These are phyloP conservation scores for Uropetala carovei DNA, from an alignment of 2,888 invertebrate genomes.

Conservation along the genomic window DNA sequence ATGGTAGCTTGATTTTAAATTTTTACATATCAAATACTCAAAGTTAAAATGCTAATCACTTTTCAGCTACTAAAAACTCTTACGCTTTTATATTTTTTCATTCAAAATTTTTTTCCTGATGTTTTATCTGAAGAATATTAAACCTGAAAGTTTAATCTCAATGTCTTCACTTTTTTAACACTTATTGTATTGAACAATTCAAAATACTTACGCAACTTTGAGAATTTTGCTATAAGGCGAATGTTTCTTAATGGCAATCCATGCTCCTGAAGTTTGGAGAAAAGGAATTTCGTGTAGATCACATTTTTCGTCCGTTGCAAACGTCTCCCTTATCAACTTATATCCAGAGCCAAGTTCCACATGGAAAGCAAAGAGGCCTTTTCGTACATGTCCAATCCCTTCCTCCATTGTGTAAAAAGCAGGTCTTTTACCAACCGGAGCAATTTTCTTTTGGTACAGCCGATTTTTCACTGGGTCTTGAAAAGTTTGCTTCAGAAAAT, in stretches of 20 bases:
- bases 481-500: neutral
- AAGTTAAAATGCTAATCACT: neutral
- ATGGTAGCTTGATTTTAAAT: too few species aligned
- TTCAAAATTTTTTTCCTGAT: neutral
- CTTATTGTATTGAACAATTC: neutral
- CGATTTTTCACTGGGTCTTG: constrained; percentile 70
- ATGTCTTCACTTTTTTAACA: too few species aligned
- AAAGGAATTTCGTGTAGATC: constrained; percentile 82
- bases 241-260: constrained; percentile 80
- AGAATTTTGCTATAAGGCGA: constrained; percentile 81
- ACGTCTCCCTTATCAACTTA: constrained; percentile 82
- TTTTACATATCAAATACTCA: too few species aligned
- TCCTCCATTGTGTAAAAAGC: constrained; percentile 69
- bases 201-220: constrained; percentile 78
- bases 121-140: neutral
- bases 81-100: neutral
- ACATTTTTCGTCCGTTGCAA: constrained; percentile 84
- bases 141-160: neutral
- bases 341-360: constrained; percentile 65
- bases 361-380: constrained; percentile 67
- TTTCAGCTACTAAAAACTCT: neutral
- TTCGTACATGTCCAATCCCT: constrained; percentile 64
- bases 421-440: constrained; percentile 75
- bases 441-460: constrained; percentile 74
- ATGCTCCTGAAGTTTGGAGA: constrained; percentile 81